Conservation (phyloP, 2,797 vertebrate genomes). For the Psittacula echo region DNA sequence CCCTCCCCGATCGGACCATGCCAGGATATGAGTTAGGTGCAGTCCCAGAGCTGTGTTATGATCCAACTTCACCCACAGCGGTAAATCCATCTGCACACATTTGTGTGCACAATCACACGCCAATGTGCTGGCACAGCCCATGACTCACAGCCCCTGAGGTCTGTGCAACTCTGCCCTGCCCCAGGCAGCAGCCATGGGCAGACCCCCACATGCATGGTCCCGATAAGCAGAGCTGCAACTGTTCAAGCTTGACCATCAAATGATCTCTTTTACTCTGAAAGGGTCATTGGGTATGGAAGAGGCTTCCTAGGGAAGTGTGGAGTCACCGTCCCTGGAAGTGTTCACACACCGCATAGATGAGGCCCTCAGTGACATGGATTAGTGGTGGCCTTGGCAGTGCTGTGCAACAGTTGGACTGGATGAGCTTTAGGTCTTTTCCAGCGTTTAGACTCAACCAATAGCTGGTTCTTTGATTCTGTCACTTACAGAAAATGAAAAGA, state of each 20-base stretch:
- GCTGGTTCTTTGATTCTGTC: not conserved
- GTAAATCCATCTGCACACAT: not conserved
- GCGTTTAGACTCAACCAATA: not conserved
- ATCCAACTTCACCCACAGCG: not conserved
- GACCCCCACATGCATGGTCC: fast-evolving
- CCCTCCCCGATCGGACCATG: fast-evolving
- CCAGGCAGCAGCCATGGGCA: not conserved
- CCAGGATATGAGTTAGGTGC: not conserved
- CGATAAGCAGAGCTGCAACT: not conserved
- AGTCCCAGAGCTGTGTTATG: not conserved
- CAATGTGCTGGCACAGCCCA: fast-evolving
- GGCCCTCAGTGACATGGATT: not conserved
- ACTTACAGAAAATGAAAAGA: not conserved
- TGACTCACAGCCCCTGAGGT: not conserved
- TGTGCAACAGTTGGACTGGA: not conserved
- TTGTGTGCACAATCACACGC: fast-evolving
- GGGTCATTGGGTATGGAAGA: not conserved
- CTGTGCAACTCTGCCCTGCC: not conserved
- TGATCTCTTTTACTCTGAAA: not conserved
- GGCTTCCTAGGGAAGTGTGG: not conserved
- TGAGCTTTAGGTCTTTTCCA: not conserved
- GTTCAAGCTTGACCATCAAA: not conserved
- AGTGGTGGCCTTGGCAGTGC: not conserved
- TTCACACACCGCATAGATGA: not conserved
- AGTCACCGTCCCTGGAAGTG: not conserved